These are phyloP conservation scores for Periparus ater DNA, from an alignment of 2,797 vertebrate genomes.

Conservation along the genomic window DNA sequence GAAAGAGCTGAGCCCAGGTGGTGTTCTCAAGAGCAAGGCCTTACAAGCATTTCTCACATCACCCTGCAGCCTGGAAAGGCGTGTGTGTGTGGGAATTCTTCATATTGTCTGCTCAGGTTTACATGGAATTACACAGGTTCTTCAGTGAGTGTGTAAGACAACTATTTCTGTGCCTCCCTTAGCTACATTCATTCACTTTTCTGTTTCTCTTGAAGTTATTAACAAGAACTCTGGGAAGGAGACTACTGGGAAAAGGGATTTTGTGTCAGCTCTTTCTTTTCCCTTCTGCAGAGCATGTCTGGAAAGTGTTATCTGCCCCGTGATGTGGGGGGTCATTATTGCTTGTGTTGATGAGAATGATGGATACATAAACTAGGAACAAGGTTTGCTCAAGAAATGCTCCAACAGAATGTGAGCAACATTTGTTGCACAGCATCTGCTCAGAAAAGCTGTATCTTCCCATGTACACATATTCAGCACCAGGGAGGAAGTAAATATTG, in stretches of 20 bases:
- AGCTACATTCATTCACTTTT: neutral
- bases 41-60: neutral
- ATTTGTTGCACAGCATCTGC: neutral
- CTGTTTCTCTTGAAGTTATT: neutral
- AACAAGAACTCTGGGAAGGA: neutral
- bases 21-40: neutral
- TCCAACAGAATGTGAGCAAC: neutral
- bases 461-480: neutral
- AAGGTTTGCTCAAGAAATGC: neutral
- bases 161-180: neutral
- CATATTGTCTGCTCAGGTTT: neutral
- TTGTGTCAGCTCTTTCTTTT: neutral
- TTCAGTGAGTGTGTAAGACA: neutral
- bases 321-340: neutral
- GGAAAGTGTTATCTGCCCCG: neutral
- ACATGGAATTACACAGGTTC: neutral
- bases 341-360: neutral
- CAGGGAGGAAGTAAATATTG: neutral
- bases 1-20: neutral
- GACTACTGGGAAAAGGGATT: neutral
- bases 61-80: neutral
- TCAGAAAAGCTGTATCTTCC: neutral
- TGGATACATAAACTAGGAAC: neutral
- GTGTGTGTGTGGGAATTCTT: neutral
- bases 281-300: neutral